These are phyloP conservation scores for Anaspis maculata DNA, from an alignment of 2,888 invertebrate species.

Conservation along the genomic window DNA sequence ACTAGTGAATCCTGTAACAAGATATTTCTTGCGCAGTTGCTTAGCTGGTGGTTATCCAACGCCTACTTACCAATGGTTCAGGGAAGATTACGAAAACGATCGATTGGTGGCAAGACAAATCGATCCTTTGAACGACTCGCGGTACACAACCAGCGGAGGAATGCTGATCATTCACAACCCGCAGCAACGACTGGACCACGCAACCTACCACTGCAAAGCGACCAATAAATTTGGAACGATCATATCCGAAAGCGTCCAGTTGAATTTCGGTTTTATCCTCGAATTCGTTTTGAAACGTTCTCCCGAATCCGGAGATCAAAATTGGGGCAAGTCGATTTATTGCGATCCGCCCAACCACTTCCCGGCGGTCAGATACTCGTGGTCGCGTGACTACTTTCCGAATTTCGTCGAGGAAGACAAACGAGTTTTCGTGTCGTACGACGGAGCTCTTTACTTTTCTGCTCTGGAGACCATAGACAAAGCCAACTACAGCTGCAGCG, in stretches of 20 bases:
- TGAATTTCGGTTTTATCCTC: constrained; percentile 84
- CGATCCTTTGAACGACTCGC: constrained; percentile 63
- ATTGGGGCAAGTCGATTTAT: constrained; percentile 88
- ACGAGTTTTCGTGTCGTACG: constrained; percentile 86
- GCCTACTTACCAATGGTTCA: constrained; percentile 84
- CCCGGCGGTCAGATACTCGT: constrained; percentile 81
- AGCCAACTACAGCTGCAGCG: constrained; percentile 87
- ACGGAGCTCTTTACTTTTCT: constrained; percentile 92
- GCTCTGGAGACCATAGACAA: constrained; percentile 84
- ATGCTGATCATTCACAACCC: constrained; percentile 82
- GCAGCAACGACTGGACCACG: constrained; percentile 69
- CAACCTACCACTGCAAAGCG: constrained; percentile 87
- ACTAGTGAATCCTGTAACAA: too few relatives aligned
- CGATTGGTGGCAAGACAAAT: constrained; percentile 62
- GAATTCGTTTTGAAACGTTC: constrained; percentile 86
- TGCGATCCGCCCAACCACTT: constrained; percentile 92
- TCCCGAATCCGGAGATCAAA: constrained; percentile 75
- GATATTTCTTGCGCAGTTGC: constrained; percentile 57
- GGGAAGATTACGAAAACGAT: constrained; percentile 79
- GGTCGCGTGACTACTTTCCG: constrained; percentile 83
- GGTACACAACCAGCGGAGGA: constrained; percentile 86
- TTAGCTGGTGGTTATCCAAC: constrained; percentile 82
- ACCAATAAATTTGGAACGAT: constrained; percentile 83
- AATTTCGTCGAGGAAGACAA: constrained; percentile 91
- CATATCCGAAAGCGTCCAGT: constrained; percentile 75